Conservation (phyloP, 2,797 vertebrate species). For the Enteromius thamalakanensis region DNA sequence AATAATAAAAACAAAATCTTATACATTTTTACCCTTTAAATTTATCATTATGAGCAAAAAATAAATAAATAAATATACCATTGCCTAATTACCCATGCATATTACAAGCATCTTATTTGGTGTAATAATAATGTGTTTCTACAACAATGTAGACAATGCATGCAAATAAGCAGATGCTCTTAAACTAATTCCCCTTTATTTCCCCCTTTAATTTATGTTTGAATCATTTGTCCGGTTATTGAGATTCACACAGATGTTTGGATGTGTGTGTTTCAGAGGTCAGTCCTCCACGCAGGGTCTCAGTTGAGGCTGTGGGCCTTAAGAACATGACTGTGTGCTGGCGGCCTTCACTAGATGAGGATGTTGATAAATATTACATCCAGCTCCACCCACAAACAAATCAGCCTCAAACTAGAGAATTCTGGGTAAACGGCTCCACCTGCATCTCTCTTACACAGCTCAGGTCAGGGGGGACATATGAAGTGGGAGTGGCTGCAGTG, state of each 20-base stretch:
- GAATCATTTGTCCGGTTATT: neutral
- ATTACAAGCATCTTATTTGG: neutral
- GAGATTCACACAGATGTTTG: conserved; percentile 3
- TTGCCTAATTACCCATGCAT: too few relatives aligned
- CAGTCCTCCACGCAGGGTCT: conserved; percentile 75
- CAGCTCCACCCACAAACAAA: conserved; percentile 63
- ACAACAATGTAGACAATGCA: neutral
- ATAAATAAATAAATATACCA: too few relatives aligned
- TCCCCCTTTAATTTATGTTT: neutral
- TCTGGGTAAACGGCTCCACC: conserved; percentile 71
- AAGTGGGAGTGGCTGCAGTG: conserved; percentile 77
- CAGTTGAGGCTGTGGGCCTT: conserved; percentile 67
- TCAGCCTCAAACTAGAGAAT: conserved; percentile 47
- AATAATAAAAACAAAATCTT: too few relatives aligned
- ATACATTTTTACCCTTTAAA: too few relatives aligned
- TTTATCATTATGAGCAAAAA: too few relatives aligned
- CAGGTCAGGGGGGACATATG: conserved; percentile 81
- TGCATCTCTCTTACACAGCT: conserved; percentile 75
- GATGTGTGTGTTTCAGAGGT: conserved; percentile 70
- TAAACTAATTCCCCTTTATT: neutral
- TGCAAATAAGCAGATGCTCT: neutral
- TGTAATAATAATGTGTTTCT: neutral
- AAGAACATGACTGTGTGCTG: conserved; percentile 79
- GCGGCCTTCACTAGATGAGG: conserved; percentile 67
- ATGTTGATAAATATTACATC: conserved; percentile 74